Percentiles rank a stretch among this genome's conserved stretches.
Evolutionary conservation across 2,797 vertebrate species (phyloP).

Genomic region (Momotus momota): DNA sequence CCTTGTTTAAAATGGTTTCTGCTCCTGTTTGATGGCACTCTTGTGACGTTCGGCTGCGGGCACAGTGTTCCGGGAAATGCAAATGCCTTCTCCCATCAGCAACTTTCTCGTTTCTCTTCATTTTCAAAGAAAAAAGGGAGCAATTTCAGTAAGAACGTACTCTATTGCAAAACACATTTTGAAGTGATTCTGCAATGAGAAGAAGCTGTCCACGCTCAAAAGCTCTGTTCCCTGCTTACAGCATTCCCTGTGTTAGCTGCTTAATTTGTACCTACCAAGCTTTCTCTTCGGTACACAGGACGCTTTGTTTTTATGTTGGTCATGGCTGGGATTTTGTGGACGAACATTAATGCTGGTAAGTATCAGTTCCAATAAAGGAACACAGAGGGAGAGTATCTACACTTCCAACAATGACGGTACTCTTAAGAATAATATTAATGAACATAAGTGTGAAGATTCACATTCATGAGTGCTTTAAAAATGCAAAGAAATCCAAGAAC

Average conservation of each 20-base stretch:
- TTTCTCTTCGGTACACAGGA: neutral
- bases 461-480: slow-evolving; percentile 61
- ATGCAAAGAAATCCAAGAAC: neutral
- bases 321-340: neutral
- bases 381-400: neutral
- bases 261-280: neutral
- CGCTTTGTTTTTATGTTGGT: slow-evolving; percentile 4
- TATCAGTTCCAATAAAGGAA: slow-evolving; percentile 10
- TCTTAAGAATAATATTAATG: slow-evolving; percentile 19
- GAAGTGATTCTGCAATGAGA: neutral
- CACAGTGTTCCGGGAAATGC: neutral
- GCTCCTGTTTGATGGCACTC: neutral
- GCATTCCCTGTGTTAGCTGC: neutral
- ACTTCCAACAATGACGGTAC: neutral
- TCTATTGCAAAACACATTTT: neutral
- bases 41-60: neutral
- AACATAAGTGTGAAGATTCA: slow-evolving; percentile 61
- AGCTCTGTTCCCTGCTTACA: neutral
- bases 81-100: neutral
- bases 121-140: neutral
- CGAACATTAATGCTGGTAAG: slow-evolving; percentile 23
- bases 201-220: neutral
- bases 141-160: neutral
- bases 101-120: slow-evolving; percentile 6
- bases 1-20: neutral